A percentile compares a stretch with the other conserved stretches of the same genome.
These are phyloP conservation scores for Nomia melanderi DNA, from an alignment of 1,140 invertebrate genomes.

Conservation along the genomic window DNA sequence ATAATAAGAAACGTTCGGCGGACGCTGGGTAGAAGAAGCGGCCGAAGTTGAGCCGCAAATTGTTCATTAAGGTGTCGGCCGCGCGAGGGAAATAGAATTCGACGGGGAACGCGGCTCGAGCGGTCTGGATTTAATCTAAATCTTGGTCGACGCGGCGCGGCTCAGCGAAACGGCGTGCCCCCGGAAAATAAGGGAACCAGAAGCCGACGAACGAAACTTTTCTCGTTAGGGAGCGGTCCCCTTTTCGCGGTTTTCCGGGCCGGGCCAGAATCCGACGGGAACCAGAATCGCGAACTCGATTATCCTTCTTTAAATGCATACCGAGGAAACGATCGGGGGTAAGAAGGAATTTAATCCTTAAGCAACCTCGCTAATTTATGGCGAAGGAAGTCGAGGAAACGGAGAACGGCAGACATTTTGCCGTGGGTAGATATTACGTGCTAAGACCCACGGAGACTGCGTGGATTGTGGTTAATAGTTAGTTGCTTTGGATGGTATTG, in stretches of 20 bases:
- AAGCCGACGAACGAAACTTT: slow-evolving; percentile 62
- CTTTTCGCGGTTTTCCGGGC: background rate
- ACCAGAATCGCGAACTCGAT: slow-evolving; percentile 7
- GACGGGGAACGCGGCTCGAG: slow-evolving; percentile 52
- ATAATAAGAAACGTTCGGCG: background rate
- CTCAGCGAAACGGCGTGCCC: no score
- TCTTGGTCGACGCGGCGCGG: slow-evolving; percentile 44
- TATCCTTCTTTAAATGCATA: slow-evolving; percentile 51
- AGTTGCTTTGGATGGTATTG: no score
- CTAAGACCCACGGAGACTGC: no score
- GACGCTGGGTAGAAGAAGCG: background rate
- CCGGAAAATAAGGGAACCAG: slow-evolving; percentile 60
- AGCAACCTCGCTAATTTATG: slow-evolving; percentile 19
- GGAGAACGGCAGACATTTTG: background rate
- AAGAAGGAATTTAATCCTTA: background rate
- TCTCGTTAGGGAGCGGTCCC: slow-evolving; percentile 63
- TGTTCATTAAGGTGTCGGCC: slow-evolving; percentile 63
- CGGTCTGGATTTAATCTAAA: slow-evolving; percentile 68
- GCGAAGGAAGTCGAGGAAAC: no score
- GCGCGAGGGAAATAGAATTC: slow-evolving; percentile 58
- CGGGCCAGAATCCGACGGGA: background rate
- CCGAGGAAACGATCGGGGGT: slow-evolving; percentile 27
- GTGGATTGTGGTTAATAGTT: no score
- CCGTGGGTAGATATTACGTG: no score
- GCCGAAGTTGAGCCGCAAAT: slow-evolving; percentile 52